A percentile compares a stretch with the other conserved stretches of the same genome.
These are phyloP conservation scores for Coluber constrictor DNA, from an alignment of 2,797 vertebrate genomes.

Conservation along the genomic window DNA sequence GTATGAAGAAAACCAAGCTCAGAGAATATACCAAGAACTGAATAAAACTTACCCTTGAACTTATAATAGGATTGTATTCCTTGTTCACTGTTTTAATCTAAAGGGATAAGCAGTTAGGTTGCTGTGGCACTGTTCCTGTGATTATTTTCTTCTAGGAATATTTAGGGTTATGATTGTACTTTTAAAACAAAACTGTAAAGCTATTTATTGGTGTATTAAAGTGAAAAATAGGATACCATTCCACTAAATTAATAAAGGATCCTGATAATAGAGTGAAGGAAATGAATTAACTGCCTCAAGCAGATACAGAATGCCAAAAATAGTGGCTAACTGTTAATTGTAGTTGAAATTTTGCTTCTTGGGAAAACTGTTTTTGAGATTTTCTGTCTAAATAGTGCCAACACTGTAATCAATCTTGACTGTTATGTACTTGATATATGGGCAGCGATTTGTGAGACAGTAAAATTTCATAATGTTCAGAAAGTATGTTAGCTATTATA, in stretches of 20 bases:
- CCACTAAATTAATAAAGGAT: not conserved
- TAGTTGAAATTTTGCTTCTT: not conserved
- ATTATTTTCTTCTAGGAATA: not conserved
- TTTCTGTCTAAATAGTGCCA: not conserved
- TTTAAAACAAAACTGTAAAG: not conserved
- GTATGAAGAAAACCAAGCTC: not conserved
- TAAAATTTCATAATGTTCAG: not conserved
- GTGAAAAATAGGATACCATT: not conserved
- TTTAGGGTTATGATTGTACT: not conserved
- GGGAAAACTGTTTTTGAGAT: not conserved
- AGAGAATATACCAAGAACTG: not conserved
- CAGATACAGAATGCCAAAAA: not conserved
- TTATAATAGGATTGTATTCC: not conserved
- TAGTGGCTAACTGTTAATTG: not conserved
- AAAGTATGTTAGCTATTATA: not conserved
- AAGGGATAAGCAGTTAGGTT: not conserved
- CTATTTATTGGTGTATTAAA: not conserved
- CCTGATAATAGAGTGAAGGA: not conserved
- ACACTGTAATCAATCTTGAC: not conserved
- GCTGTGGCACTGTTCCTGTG: not conserved
- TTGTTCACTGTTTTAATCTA: not conserved
- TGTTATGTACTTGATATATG: not conserved
- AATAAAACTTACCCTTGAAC: not conserved
- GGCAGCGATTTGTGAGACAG: not conserved
- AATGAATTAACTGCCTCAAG: not conserved